These are phyloP conservation scores for Picathartes gymnocephalus DNA, from an alignment of 2,113 vertebrate species.

Conservation along the genomic window DNA sequence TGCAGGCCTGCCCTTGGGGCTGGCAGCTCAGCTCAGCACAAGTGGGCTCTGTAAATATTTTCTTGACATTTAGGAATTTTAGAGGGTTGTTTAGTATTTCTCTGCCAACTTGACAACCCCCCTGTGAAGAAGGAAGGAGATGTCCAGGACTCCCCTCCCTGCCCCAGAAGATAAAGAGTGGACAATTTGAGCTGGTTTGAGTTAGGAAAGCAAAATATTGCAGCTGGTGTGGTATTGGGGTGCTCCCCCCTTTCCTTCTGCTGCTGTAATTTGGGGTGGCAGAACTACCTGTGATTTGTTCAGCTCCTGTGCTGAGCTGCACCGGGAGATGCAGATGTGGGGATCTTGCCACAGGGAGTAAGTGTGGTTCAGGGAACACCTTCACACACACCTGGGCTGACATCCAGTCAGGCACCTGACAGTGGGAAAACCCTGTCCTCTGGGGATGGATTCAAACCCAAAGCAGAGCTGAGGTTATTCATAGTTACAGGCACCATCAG, in stretches of 20 bases:
- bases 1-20: not conserved
- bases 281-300: not conserved
- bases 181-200: not conserved
- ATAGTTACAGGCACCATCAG: not conserved
- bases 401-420: not conserved
- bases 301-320: not conserved
- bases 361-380: not conserved
- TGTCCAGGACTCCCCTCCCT: not conserved
- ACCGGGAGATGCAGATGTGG: not conserved
- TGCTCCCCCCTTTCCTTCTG: not conserved
- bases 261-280: rapidly evolving
- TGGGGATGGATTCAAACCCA: not conserved
- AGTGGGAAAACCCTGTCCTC: not conserved
- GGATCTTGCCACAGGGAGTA: not conserved
- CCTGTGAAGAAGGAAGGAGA: not conserved
- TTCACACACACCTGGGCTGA: not conserved
- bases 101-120: not conserved
- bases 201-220: not conserved
- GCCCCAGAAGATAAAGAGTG: not conserved
- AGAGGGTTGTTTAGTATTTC: not conserved
- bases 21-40: not conserved
- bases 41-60: slow-evolving; percentile 25
- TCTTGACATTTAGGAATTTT: slow-evolving; percentile 37
- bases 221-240: not conserved
- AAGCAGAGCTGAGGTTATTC: not conserved